Conservation (phyloP, 2,888 invertebrate species). For the Charanyca ferruginea region DNA sequence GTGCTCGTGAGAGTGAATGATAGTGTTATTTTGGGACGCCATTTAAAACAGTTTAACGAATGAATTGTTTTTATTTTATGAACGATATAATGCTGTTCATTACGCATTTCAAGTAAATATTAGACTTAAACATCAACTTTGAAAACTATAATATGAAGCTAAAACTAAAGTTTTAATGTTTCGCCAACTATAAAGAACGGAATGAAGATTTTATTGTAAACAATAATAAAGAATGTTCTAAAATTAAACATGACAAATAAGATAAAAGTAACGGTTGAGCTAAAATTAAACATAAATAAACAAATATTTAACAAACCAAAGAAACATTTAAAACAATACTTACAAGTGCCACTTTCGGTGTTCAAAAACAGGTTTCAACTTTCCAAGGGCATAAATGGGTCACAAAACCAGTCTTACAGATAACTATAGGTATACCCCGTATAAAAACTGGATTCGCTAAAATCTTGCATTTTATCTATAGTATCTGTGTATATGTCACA, state of each 20-base stretch:
- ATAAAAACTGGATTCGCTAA: not conserved
- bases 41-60: constrained; percentile 1
- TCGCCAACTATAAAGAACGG: not conserved
- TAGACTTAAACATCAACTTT: not conserved
- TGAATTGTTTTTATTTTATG: constrained; percentile 27
- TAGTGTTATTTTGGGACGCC: constrained; percentile 7
- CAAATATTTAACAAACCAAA: not conserved
- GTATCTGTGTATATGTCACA: too few species aligned
- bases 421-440: not conserved
- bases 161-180: constrained; percentile 46
- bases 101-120: not conserved
- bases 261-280: not conserved
- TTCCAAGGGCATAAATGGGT: not conserved
- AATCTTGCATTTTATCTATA: not conserved
- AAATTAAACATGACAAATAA: not conserved
- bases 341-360: not conserved
- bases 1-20: constrained; percentile 12
- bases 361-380: not conserved
- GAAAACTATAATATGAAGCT: constrained; percentile 21
- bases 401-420: constrained; percentile 27
- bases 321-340: not conserved
- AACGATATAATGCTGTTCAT: constrained; percentile 19
- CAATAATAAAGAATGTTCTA: not conserved
- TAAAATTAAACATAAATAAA: constrained; percentile 7
- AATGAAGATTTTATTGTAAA: not conserved